phyloP scores from a whole-genome alignment of 1,140 invertebrate genomes.

The Phocides pigmalion region DNA sequence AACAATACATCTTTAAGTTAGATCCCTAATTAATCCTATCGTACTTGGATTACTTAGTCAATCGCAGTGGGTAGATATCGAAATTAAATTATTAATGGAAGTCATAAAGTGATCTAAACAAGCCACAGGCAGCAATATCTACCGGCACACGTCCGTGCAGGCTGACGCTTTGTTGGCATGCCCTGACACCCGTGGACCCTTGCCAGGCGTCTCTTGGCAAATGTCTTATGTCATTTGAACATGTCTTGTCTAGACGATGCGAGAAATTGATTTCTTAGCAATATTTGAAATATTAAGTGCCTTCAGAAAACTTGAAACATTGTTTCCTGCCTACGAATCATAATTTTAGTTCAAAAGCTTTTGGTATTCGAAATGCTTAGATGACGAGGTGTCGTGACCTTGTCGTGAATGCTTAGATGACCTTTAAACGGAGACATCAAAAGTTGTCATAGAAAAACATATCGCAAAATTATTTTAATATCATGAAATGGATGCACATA shows the following conservation, averaged over 20 bases:
- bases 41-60: too few species aligned
- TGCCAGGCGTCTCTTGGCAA: conserved; percentile 43
- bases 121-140: conserved; percentile 29
- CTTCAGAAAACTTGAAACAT: not conserved
- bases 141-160: conserved; percentile 38
- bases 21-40: too few species aligned
- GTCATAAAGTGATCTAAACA: conserved; percentile 16
- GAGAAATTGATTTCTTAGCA: conserved; percentile 13
- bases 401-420: too few species aligned
- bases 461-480: too few species aligned
- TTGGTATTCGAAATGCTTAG: too few species aligned
- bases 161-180: conserved; percentile 49
- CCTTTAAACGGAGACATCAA: too few species aligned
- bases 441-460: too few species aligned
- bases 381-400: too few species aligned
- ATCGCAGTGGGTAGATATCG: too few species aligned
- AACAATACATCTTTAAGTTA: too few species aligned
- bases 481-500: too few species aligned
- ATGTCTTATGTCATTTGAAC: conserved; percentile 8
- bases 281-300: conserved; percentile 3
- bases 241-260: conserved; percentile 20
- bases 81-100: not conserved
- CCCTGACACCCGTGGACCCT: conserved; percentile 40
- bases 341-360: too few species aligned
- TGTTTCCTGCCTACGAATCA: not conserved